These are phyloP conservation scores for Patella pellucida DNA, from an alignment of 2,888 invertebrate species.

Conservation along the genomic window DNA sequence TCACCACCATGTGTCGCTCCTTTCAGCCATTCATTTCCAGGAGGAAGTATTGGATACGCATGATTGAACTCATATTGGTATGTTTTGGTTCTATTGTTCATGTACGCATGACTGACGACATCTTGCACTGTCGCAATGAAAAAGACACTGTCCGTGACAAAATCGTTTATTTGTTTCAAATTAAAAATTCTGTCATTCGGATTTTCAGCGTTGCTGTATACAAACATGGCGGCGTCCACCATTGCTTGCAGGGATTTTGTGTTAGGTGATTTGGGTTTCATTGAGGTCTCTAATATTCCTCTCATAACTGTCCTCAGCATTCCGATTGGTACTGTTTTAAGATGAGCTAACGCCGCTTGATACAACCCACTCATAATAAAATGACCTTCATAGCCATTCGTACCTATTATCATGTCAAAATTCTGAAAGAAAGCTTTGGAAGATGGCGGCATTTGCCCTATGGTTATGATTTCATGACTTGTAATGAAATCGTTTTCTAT, in stretches of 20 bases:
- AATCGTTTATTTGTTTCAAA: not conserved
- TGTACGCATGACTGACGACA: not conserved
- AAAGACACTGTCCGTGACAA: not conserved
- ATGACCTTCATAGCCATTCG: not conserved
- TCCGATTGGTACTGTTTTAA: not conserved
- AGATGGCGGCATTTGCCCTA: not conserved
- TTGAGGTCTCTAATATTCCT: not conserved
- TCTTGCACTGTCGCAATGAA: not conserved
- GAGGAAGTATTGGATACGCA: not conserved
- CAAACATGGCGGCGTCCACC: not conserved
- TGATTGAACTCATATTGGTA: slow-evolving; percentile 8
- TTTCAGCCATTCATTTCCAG: not conserved
- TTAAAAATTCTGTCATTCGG: not conserved
- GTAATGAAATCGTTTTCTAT: not conserved
- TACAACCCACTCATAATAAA: not conserved
- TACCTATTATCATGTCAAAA: not conserved
- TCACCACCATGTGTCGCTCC: not conserved
- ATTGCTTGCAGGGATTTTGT: not conserved
- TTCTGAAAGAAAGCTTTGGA: not conserved
- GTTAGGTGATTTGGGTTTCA: not conserved
- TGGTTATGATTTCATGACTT: not conserved
- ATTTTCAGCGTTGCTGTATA: not conserved
- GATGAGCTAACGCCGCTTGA: not conserved
- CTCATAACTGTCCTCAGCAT: not conserved
- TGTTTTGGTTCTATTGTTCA: not conserved